These are phyloP conservation scores for Leucoraja ocellata DNA, from an alignment of 2,797 vertebrate genomes.

Conservation along the genomic window DNA sequence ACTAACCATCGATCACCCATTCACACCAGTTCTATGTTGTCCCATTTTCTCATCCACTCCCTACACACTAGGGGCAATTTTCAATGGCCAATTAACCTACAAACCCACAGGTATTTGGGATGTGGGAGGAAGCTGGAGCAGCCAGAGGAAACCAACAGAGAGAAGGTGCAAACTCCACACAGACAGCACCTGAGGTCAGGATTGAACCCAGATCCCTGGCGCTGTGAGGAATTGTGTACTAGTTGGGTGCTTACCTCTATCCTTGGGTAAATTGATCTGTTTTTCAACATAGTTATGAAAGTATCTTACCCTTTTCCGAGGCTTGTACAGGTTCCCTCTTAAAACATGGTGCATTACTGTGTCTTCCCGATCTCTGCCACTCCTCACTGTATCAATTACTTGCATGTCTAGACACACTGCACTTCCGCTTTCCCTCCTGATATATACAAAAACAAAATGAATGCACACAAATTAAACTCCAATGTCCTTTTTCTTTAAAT, in stretches of 20 bases:
- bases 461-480: not conserved
- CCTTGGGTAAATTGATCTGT: not conserved
- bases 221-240: not conserved
- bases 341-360: conserved; percentile 83
- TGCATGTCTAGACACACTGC: conserved; percentile 89
- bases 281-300: not conserved
- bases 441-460: not conserved
- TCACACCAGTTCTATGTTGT: no score
- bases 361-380: conserved; percentile 81
- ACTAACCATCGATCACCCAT: no score
- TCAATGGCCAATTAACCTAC: no score
- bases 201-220: no score
- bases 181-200: no score
- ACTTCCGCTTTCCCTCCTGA: conserved; percentile 84
- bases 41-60: no score
- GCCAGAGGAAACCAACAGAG: no score
- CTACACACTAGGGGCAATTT: no score
- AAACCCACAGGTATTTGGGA: no score
- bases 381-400: conserved; percentile 82
- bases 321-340: conserved; percentile 85
- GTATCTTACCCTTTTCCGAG: conserved; percentile 72
- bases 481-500: not conserved
- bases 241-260: not conserved
- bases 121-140: no score
- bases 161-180: no score